phyloP scores from a whole-genome alignment of 2,888 invertebrate genomes.

The Cryptus armator region DNA sequence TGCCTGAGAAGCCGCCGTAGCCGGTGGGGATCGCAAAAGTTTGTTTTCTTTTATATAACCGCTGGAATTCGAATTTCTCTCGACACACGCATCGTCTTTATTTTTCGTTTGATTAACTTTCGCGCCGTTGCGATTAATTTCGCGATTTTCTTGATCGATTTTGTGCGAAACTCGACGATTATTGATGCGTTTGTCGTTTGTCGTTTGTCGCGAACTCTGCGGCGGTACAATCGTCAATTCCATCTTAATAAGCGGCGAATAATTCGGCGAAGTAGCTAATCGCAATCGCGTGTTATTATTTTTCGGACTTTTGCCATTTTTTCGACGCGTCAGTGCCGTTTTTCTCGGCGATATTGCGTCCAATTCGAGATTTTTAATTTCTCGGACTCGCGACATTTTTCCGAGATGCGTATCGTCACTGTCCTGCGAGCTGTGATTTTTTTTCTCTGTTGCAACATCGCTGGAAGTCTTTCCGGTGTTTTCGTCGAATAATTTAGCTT shows the following conservation, averaged over 20 bases:
- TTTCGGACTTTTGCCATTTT: constrained; percentile 67
- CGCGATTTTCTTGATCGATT: constrained; percentile 66
- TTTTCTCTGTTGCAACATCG: constrained; percentile 3
- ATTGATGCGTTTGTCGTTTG: constrained; percentile 59
- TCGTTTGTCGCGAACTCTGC: constrained; percentile 50
- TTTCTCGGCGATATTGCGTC: constrained; percentile 55
- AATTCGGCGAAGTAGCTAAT: constrained; percentile 62
- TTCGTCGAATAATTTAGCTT: constrained; percentile 91
- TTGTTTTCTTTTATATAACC: constrained; percentile 63
- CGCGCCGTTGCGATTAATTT: not conserved
- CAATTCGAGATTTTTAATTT: constrained; percentile 55
- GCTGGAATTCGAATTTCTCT: not conserved
- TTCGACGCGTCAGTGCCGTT: constrained; percentile 57
- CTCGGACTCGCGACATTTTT: constrained; percentile 52
- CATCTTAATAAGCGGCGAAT: constrained; percentile 73
- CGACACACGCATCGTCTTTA: constrained; percentile 30
- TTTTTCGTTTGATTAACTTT: constrained; percentile 30
- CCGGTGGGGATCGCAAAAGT: constrained; percentile 46
- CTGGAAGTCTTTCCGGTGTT: constrained; percentile 47
- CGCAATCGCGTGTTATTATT: constrained; percentile 67
- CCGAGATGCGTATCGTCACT: constrained; percentile 44
- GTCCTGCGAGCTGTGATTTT: constrained; percentile 4
- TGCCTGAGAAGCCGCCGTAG: constrained; percentile 58
- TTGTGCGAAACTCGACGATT: constrained; percentile 61
- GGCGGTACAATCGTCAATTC: constrained; percentile 70